These are phyloP conservation scores for Zootermopsis nevadensis DNA, from an alignment of 2,888 invertebrate species.

Conservation along the genomic window DNA sequence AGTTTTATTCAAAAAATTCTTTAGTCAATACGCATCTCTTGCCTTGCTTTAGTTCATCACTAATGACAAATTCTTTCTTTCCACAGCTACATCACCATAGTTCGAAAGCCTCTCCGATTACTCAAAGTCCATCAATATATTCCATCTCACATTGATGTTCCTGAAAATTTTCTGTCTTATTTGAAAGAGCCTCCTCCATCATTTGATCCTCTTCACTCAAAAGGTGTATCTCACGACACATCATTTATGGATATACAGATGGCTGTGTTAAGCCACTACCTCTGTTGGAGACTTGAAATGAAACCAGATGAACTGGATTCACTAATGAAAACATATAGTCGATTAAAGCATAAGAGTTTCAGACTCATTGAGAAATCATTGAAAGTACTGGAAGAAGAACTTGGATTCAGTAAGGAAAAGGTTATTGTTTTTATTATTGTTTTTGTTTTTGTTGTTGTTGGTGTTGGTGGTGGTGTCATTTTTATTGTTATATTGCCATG, in stretches of 20 bases:
- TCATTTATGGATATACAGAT: conserved; percentile 10
- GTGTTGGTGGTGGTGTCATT: neutral
- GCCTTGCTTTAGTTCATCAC: too few relatives aligned
- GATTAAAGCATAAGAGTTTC: conserved; percentile 64
- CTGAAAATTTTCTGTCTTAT: conserved; percentile 59
- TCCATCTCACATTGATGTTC: conserved; percentile 61
- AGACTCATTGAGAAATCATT: conserved; percentile 68
- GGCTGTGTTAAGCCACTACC: conserved; percentile 57
- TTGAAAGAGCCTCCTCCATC: conserved; percentile 52
- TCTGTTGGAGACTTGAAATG: conserved; percentile 62
- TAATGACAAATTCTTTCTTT: too few relatives aligned
- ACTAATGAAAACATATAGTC: conserved; percentile 60
- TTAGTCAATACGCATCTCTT: too few relatives aligned
- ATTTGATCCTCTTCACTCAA: conserved; percentile 42
- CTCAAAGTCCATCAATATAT: conserved; percentile 63
- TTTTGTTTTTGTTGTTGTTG: neutral
- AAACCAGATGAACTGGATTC: conserved; percentile 59
- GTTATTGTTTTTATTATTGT: conserved; percentile 47
- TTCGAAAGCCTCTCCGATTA: conserved; percentile 58
- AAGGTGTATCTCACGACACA: neutral
- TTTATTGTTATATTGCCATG: neutral
- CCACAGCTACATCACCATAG: neutral
- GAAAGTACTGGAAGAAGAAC: conserved; percentile 66
- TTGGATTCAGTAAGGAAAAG: conserved; percentile 67
- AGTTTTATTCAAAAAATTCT: too few relatives aligned